Percentiles rank a stretch among this genome's conserved stretches.
These are phyloP conservation scores for Lepidochrysops patricia DNA, from an alignment of 2,888 invertebrate species.

Conservation along the genomic window DNA sequence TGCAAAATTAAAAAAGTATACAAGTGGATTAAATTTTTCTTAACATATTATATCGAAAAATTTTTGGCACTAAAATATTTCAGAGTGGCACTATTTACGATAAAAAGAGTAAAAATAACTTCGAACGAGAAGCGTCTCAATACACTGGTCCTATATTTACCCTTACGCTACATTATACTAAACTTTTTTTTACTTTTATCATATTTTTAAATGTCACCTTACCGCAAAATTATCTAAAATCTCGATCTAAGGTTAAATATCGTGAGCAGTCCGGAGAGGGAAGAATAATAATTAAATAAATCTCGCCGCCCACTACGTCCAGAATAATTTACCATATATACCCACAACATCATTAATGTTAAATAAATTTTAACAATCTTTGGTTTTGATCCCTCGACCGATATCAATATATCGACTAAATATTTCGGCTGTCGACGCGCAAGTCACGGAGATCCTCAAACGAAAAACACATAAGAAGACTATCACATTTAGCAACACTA, in stretches of 20 bases:
- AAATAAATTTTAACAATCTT: constrained; percentile 82
- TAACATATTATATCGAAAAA: constrained; percentile 19
- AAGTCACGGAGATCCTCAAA: constrained; percentile 60
- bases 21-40: constrained; percentile 41
- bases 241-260: constrained; percentile 62
- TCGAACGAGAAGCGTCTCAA: constrained; percentile 47
- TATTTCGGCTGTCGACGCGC: constrained; percentile 54
- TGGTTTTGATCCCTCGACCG: constrained; percentile 90
- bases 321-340: constrained; percentile 71
- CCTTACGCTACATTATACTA: constrained; percentile 27
- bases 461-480: constrained; percentile 69
- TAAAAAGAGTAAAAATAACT: constrained; percentile 35
- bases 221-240: constrained; percentile 60
- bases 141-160: constrained; percentile 61
- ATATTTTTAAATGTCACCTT: constrained; percentile 57
- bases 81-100: constrained; percentile 48
- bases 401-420: constrained; percentile 68
- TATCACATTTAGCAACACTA: constrained; percentile 74
- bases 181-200: constrained; percentile 40
- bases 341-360: constrained; percentile 71
- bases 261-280: constrained; percentile 73
- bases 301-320: constrained; percentile 54
- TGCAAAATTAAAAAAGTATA: constrained; percentile 66
- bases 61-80: constrained; percentile 56
- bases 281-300: constrained; percentile 60